A percentile compares a stretch with the other conserved stretches of the same genome.
Evolutionary conservation across 2,888 invertebrate species (phyloP).

Genomic region (Cosmia pyralina): DNA sequence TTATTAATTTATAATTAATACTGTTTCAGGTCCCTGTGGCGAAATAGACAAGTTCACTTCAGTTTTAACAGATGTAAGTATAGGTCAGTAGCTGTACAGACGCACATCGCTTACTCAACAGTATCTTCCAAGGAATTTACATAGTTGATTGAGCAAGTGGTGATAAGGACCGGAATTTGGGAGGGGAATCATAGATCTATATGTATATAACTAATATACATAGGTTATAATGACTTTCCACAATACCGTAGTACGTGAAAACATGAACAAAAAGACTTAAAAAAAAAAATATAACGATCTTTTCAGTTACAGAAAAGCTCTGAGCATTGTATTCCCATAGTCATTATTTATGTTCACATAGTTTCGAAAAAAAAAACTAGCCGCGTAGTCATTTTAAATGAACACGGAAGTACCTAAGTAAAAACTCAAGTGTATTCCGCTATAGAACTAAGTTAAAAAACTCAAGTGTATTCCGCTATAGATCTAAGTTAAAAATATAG

Average conservation of each 20-base stretch:
- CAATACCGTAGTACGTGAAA: background rate
- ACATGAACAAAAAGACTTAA: no score
- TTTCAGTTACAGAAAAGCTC: background rate
- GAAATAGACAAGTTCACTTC: background rate
- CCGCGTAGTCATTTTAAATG: background rate
- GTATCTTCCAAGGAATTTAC: background rate
- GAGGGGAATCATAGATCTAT: background rate
- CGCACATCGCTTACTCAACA: background rate
- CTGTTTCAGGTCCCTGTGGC: background rate
- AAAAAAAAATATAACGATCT: no score
- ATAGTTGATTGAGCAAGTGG: background rate
- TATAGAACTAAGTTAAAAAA: constrained; percentile 2
- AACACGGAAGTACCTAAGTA: background rate
- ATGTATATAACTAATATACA: background rate
- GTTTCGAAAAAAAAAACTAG: background rate
- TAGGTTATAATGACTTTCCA: no score
- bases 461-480: constrained; percentile 1
- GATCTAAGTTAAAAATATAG: constrained; percentile 7
- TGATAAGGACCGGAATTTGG: background rate
- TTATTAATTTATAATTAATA: background rate
- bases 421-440: constrained; percentile 8
- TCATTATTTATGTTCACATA: constrained; percentile 3
- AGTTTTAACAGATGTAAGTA: background rate
- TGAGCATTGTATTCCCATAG: background rate
- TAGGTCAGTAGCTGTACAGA: background rate